A percentile compares a stretch with the other conserved stretches of the same genome.
Conservation (phyloP, 30 jellyfish, hydroid and myxozoan genomes). For the Catostylus mosaicus region DNA sequence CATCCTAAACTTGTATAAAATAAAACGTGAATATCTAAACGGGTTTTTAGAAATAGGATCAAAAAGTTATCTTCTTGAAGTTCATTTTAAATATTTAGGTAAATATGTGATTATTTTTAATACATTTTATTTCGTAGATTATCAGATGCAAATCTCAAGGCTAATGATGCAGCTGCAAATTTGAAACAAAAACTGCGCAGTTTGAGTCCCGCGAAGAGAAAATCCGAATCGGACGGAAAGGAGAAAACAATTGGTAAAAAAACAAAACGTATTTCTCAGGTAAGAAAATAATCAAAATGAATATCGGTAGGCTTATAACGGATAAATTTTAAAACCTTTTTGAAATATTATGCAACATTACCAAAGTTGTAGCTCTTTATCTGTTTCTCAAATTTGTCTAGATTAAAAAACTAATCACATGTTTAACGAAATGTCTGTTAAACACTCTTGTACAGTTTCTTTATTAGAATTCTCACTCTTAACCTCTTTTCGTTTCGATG, state of each 20-base stretch:
- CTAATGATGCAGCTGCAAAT: conserved; percentile 65
- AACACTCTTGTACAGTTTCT: no score
- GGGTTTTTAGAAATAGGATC: no score
- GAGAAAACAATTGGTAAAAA: conserved; percentile 27
- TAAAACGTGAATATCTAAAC: background rate
- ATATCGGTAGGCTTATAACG: no score
- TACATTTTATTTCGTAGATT: conserved; percentile 21
- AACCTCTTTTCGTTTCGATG: no score
- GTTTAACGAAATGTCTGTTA: no score
- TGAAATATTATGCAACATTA: no score
- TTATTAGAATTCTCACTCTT: no score
- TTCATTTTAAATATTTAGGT: background rate
- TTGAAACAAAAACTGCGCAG: conserved; percentile 51
- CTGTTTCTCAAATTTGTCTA: no score
- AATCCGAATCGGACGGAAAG: conserved; percentile 19
- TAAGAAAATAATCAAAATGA: no score
- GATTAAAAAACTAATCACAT: no score
- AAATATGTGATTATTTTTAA: background rate
- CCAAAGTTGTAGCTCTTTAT: no score
- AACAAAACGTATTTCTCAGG: conserved; percentile 45
- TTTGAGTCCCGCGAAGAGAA: conserved; percentile 71
- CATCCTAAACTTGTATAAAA: background rate
- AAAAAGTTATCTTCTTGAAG: background rate
- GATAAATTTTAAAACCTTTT: no score
- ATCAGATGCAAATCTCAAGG: conserved; percentile 73